A percentile compares a stretch with the other conserved stretches of the same genome.
Conservation (phyloP, 2,888 invertebrate species). For the Epsilonema sp. region DNA sequence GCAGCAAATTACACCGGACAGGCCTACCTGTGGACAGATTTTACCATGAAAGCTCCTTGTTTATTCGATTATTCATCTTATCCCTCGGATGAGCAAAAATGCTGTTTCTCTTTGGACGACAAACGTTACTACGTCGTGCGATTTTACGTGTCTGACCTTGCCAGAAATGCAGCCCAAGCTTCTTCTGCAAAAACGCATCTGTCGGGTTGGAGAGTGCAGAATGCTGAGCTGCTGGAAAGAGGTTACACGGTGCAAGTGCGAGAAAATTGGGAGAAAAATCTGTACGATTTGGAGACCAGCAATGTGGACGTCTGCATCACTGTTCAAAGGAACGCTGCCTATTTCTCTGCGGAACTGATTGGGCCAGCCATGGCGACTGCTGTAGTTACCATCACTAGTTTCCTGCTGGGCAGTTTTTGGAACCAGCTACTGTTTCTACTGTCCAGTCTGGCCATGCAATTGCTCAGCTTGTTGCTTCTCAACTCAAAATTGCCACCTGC, state of each 20-base stretch:
- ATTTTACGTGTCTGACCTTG: not conserved
- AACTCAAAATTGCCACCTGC: conserved; percentile 24
- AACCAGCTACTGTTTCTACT: conserved; percentile 4
- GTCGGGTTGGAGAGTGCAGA: conserved; percentile 23
- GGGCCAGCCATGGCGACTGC: conserved; percentile 22
- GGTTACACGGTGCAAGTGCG: conserved; percentile 21
- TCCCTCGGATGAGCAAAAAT: conserved; percentile 23
- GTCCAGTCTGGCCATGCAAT: conserved; percentile 20
- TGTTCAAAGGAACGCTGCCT: conserved; percentile 21
- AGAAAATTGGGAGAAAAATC: conserved; percentile 24
- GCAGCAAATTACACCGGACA: conserved; percentile 29
- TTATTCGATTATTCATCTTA: conserved; percentile 24
- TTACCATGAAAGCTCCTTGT: conserved; percentile 21
- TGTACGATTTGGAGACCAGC: conserved; percentile 25
- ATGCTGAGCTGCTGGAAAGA: conserved; percentile 17
- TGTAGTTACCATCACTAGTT: conserved; percentile 21
- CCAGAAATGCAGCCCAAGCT: conserved; percentile 17
- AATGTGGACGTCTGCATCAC: conserved; percentile 23
- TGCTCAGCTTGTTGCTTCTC: conserved; percentile 19
- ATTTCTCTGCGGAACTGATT: conserved; percentile 23
- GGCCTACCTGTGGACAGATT: conserved; percentile 16
- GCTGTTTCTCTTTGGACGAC: conserved; percentile 28
- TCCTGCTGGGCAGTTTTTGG: conserved; percentile 16
- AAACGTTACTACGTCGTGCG: conserved; percentile 23
- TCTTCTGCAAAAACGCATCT: conserved; percentile 22